Evolutionary conservation across 1,140 invertebrate species (phyloP).

Genomic region (Brachionus koreanus): DNA sequence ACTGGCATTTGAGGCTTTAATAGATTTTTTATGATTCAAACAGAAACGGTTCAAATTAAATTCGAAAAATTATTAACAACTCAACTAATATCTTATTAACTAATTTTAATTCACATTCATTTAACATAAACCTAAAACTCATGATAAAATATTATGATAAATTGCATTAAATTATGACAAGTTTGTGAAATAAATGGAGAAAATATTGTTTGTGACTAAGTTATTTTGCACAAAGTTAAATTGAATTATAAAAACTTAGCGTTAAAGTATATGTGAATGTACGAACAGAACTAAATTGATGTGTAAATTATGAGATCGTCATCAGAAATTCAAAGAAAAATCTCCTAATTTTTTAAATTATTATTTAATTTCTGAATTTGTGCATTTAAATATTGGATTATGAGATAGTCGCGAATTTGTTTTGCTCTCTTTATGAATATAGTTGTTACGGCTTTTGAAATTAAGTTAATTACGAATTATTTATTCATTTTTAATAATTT

Average conservation of each 20-base stretch:
- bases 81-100: background rate
- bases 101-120: constrained; percentile 4
- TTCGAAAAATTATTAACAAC: background rate
- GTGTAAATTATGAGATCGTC: background rate
- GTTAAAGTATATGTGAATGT: background rate
- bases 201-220: background rate
- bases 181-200: background rate
- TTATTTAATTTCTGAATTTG: background rate
- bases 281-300: background rate
- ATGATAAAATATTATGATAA: background rate
- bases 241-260: background rate
- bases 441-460: background rate
- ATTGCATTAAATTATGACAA: background rate
- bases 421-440: background rate
- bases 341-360: background rate
- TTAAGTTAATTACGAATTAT: too few relatives aligned
- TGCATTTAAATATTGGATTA: background rate
- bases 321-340: background rate
- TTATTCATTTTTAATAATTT: too few relatives aligned
- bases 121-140: constrained; percentile 18
- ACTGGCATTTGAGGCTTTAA: background rate
- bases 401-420: background rate
- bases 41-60: background rate
- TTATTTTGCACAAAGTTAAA: background rate
- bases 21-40: background rate